Base-by-base conservation (phyloP, 1,140 invertebrate species). In the Drosophila sp. region DNA sequence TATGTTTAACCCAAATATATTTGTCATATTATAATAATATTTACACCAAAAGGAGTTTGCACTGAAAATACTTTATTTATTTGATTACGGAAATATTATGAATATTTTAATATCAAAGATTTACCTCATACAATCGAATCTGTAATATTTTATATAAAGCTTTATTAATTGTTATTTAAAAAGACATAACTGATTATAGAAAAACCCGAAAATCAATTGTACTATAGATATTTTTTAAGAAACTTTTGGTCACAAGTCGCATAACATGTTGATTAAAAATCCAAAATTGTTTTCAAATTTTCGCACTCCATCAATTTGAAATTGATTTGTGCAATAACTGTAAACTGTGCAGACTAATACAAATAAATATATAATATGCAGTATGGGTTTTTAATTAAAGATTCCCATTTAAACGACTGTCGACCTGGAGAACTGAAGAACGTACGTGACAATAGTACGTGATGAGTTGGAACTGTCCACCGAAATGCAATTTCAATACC, bases 401-500 rank as follows among this genome's bases (percentile, higher is more conserved):
- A 69, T 48, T 41, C 54, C 32, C 13, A 59, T 43, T 65, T 40
- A 13, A 46, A 45, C 48, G 50, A 56, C 0, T 53, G 50, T 14
- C 50, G 46, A 69, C 45, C 51, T 69, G 71, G 51, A 78, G 75
- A 78, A 78, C 72, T 27, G 75, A 74, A 75, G 75, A 78, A 70
- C 43, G 59, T 65, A 62, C 75, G 75, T 78, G 75, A 78, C 54
- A 5, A 8, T 32, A 13, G 34, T 65, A 75, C 70, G 70, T 38
- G 45, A 58, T 56, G 27, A 32, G 27, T 32, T 71, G 27, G n/a
- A 64, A 41, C 38, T 32, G 14, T n/a, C 54, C 13, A 43, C 27
- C 36, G 18, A 27, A 62, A 61, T 67, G 54, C 62, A 65, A 27
- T 61, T 69, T 61, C 57, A 50, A 51, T 69, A 69, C 13, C 56